Conservation (phyloP, 2,797 vertebrate genomes). For the Otolemur crassicaudatus region DNA sequence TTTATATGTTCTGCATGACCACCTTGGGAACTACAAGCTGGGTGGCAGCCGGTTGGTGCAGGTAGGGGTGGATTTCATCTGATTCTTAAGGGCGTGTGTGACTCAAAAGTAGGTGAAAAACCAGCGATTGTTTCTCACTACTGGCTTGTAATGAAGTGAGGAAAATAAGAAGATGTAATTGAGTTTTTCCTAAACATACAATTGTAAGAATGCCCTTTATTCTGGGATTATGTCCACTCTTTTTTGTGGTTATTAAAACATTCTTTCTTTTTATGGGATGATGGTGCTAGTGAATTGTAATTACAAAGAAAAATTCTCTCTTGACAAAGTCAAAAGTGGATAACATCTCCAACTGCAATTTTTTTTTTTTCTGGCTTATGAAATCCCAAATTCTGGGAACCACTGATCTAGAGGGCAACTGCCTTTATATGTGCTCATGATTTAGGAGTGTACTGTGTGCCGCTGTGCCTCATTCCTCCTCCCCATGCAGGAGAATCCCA, state of each 20-base stretch:
- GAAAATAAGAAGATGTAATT: not conserved
- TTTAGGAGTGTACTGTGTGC: not conserved
- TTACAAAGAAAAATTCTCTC: not conserved
- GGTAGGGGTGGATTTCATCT: not conserved
- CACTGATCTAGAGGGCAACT: not conserved
- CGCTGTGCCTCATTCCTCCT: not conserved
- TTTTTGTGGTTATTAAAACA: not conserved
- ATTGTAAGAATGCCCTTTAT: not conserved
- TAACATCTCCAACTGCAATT: not conserved
- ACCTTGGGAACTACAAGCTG: not conserved
- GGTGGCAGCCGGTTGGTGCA: not conserved
- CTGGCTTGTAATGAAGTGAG: not conserved
- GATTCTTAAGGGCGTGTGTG: not conserved
- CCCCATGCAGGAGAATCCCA: not conserved
- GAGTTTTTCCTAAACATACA: not conserved
- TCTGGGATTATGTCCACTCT: not conserved
- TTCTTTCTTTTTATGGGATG: not conserved
- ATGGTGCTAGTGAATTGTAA: not conserved
- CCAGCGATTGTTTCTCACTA: not conserved
- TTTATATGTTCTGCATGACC: not conserved
- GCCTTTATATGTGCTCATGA: not conserved
- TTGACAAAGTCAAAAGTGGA: not conserved
- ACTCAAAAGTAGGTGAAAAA: slow-evolving; percentile 7
- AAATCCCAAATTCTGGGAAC: not conserved
- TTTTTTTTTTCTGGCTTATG: not conserved